Percentiles rank a stretch among this genome's conserved stretches.
Conservation (phyloP, 2,797 vertebrate species). For the Chelonia mydas region DNA sequence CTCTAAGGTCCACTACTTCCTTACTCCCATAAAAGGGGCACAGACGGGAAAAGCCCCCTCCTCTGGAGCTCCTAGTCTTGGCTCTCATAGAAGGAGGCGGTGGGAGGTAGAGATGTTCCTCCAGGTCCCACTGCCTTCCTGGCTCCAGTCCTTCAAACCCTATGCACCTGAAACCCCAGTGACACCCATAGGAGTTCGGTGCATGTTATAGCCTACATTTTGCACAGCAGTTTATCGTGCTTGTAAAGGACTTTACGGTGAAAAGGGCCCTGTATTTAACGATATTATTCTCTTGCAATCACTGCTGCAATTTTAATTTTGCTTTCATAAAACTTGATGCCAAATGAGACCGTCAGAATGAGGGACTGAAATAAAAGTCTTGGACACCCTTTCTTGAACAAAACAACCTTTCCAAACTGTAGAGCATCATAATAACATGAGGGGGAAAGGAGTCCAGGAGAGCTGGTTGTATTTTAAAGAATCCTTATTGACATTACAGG, state of each 20-base stretch:
- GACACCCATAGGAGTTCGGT: rapidly evolving
- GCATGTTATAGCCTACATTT: neutral
- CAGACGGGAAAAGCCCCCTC: neutral
- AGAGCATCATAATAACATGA: rapidly evolving
- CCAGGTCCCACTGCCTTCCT: neutral
- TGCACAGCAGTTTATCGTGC: neutral
- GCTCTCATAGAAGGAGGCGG: neutral
- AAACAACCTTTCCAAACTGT: rapidly evolving
- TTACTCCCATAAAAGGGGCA: neutral
- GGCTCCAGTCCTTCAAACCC: neutral
- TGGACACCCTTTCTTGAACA: neutral
- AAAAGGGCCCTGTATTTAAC: rapidly evolving
- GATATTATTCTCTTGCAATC: neutral
- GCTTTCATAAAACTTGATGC: neutral
- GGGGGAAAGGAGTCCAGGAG: too few relatives aligned
- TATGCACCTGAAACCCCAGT: rapidly evolving
- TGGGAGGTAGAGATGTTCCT: neutral
- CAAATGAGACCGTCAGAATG: neutral
- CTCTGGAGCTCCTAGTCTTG: neutral
- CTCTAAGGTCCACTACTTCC: rapidly evolving
- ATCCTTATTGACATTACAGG: too few relatives aligned
- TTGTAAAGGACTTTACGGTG: neutral
- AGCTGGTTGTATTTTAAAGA: too few relatives aligned
- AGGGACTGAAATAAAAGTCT: rapidly evolving
- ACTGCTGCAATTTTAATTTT: neutral